phyloP scores from a whole-genome alignment of 2,888 invertebrate species.

The Buathra laborator region DNA sequence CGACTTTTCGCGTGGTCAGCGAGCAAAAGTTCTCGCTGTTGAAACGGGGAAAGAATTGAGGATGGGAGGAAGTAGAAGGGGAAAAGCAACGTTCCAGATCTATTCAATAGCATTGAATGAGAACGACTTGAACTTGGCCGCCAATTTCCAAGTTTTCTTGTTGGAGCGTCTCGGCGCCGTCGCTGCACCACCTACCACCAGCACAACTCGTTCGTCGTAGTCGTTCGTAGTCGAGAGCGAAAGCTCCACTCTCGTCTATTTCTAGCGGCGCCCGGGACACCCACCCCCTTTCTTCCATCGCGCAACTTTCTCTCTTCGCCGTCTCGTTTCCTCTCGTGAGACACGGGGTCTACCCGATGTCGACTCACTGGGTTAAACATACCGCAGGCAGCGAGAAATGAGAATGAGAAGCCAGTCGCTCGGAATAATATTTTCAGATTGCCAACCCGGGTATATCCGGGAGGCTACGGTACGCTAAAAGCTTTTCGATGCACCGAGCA shows the following conservation, averaged over 20 bases:
- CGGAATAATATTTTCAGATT: constrained; percentile 67
- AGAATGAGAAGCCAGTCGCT: constrained; percentile 37
- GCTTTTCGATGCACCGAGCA: constrained; percentile 69
- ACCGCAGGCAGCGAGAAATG: constrained; percentile 36
- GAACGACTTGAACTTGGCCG: constrained; percentile 84
- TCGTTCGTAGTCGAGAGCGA: constrained; percentile 80
- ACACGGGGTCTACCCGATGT: constrained; percentile 60
- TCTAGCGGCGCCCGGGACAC: constrained; percentile 76
- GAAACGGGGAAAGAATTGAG: background rate
- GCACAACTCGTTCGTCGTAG: constrained; percentile 60
- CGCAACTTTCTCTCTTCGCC: constrained; percentile 40
- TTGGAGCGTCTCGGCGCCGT: constrained; percentile 71
- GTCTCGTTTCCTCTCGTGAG: constrained; percentile 29
- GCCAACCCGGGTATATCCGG: constrained; percentile 56
- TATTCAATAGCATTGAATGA: constrained; percentile 55
- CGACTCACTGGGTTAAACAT: constrained; percentile 81
- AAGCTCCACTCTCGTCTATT: constrained; percentile 81
- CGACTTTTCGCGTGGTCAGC: background rate
- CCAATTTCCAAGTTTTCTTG: constrained; percentile 82
- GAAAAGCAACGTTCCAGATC: constrained; percentile 24
- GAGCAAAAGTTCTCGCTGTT: background rate
- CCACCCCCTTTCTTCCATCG: constrained; percentile 74
- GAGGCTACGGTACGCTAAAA: constrained; percentile 55
- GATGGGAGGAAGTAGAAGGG: background rate
- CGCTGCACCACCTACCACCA: constrained; percentile 16